Conservation (phyloP, 2,888 invertebrate species). For the Caenorhabditis sp. region DNA sequence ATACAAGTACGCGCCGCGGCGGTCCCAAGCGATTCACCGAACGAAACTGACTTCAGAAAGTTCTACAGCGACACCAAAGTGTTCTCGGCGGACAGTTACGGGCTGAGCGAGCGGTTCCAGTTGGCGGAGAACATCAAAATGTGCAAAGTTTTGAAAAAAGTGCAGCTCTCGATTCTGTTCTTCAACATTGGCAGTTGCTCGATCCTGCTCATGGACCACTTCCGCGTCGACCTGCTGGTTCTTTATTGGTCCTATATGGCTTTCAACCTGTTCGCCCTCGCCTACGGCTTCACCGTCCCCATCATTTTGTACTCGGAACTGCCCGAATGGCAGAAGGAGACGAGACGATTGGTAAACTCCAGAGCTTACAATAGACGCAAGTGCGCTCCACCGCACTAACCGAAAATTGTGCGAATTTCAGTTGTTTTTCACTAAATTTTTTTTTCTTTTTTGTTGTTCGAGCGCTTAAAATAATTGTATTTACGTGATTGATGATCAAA, state of each 20-base stretch:
- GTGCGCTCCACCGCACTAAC: no score
- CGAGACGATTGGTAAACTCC: constrained; percentile 19
- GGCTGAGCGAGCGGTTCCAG: constrained; percentile 46
- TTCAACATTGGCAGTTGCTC: constrained; percentile 45
- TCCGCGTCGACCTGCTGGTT: constrained; percentile 11
- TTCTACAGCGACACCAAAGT: constrained; percentile 12
- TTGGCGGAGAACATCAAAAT: constrained; percentile 56
- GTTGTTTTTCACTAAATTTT: no score
- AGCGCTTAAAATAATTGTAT: no score
- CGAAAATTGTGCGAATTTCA: no score
- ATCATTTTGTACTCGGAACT: constrained; percentile 34
- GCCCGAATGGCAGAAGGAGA: constrained; percentile 55
- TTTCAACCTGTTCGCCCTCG: constrained; percentile 35
- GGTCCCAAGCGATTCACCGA: neutral
- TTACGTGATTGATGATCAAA: no score
- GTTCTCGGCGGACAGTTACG: constrained; percentile 14
- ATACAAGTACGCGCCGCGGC: constrained; percentile 14
- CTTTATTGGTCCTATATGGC: constrained; percentile 40
- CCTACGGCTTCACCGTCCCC: constrained; percentile 47
- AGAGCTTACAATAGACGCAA: no score
- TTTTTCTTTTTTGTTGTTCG: no score
- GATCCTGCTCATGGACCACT: constrained; percentile 46
- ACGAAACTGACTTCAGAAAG: constrained; percentile 22
- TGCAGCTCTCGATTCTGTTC: constrained; percentile 48
- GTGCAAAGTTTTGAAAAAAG: constrained; percentile 42